Conservation (phyloP, 1,140 invertebrate species). For the Magallana angulata region DNA sequence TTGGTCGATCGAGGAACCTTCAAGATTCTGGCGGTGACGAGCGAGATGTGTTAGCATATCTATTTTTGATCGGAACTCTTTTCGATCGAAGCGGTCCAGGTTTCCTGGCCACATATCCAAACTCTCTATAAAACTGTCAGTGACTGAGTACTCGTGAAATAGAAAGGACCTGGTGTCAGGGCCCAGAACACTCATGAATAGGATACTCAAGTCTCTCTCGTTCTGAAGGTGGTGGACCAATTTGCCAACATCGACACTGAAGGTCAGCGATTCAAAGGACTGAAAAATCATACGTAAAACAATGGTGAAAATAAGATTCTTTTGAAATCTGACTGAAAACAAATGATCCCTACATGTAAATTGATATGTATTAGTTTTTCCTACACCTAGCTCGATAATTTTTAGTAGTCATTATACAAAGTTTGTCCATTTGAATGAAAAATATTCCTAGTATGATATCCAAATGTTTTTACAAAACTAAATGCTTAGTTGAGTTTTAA, state of each 20-base stretch:
- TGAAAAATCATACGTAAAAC: neutral
- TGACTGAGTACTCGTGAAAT: conserved; percentile 64
- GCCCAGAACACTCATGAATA: conserved; percentile 65
- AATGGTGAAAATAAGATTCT: too few relatives aligned
- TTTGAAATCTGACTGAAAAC: too few relatives aligned
- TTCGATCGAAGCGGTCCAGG: conserved; percentile 43
- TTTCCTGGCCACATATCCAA: conserved; percentile 67
- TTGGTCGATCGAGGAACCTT: conserved; percentile 48
- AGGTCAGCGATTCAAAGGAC: conserved; percentile 40
- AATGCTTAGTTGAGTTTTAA: too few relatives aligned
- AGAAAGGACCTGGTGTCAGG: conserved; percentile 66
- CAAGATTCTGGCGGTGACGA: conserved; percentile 43
- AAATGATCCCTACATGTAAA: too few relatives aligned
- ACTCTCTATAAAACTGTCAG: conserved; percentile 59
- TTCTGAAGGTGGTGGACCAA: conserved; percentile 71
- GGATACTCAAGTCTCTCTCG: conserved; percentile 71
- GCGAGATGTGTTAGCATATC: conserved; percentile 45
- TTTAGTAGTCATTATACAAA: neutral
- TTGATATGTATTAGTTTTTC: too few relatives aligned
- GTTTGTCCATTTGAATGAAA: neutral
- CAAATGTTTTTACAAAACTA: too few relatives aligned
- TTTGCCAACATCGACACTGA: conserved; percentile 66
- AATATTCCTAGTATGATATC: too few relatives aligned
- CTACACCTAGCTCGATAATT: too few relatives aligned
- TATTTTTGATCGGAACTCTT: conserved; percentile 48